Conservation (phyloP, 2,797 vertebrate species). For the Myiotriccus ornatus region DNA sequence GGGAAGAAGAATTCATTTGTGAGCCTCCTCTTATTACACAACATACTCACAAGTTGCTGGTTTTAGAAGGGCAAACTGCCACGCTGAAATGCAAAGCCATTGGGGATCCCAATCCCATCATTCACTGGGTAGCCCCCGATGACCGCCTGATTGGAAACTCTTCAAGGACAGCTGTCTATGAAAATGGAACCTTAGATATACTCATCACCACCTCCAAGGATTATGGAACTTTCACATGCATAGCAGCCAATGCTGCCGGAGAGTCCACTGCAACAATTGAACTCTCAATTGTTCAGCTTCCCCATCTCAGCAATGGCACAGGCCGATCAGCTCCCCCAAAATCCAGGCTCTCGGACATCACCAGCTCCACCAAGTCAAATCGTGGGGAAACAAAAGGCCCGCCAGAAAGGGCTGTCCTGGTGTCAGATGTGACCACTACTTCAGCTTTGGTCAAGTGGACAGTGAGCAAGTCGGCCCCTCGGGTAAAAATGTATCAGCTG, state of each 20-base stretch:
- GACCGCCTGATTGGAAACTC: constrained; percentile 94
- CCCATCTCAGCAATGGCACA: constrained; percentile 91
- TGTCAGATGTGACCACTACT: constrained; percentile 92
- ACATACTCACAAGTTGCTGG: constrained; percentile 91
- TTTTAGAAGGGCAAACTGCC: constrained; percentile 94
- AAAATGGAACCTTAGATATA: constrained; percentile 96
- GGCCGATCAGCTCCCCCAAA: constrained; percentile 86
- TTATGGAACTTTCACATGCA: constrained; percentile 95
- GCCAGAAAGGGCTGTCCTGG: constrained; percentile 88
- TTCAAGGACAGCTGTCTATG: constrained; percentile 87
- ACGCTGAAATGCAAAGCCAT: constrained; percentile 95
- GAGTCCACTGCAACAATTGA: constrained; percentile 94
- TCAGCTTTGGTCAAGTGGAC: constrained; percentile 95
- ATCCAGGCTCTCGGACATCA: constrained; percentile 96
- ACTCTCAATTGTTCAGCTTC: constrained; percentile 95
- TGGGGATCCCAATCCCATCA: constrained; percentile 91
- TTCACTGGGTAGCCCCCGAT: constrained; percentile 96
- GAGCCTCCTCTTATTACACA: constrained; percentile 96
- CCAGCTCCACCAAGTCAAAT: constrained; percentile 90
- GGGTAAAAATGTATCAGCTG: constrained; percentile 98
- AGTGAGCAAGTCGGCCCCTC: constrained; percentile 90
- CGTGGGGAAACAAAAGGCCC: constrained; percentile 87
- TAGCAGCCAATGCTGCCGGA: constrained; percentile 94
- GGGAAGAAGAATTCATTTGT: constrained; percentile 95
- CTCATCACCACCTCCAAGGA: constrained; percentile 93